Evolutionary conservation across 2,888 invertebrate genomes (phyloP), one percentile per base, ranked within the genome.

Genomic region (Ophraella communa): DNA sequence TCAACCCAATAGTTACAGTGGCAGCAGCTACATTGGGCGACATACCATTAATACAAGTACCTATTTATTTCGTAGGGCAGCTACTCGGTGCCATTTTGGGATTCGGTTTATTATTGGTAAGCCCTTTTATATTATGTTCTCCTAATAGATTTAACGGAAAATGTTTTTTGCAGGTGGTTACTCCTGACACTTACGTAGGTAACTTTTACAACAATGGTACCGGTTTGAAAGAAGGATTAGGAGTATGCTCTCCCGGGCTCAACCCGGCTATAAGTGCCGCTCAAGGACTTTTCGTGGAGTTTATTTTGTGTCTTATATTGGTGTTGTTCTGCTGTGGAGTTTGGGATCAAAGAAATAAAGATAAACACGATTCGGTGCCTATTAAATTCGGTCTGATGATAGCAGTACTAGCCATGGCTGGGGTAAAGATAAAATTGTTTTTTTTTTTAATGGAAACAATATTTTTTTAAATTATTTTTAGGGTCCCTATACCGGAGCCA

Each of bases 1-100:
- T 93, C 76, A 93, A 93, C 79, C 93, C 93, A 0, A 86, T 89
- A 0, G 89, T 93, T 1, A 91, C 92, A 0, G 79, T 90, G n/a
- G 88, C 88, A 0, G 87, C 91, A 0, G 83, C 87, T 2, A 81
- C 89, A n/a, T 83, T 87, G 74, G 89, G 89, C 0, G 81, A 83
- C 35, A 84, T 86, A 64, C 83, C 88, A 2, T 73, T 87, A 4
- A 74, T 81, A 20, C 80, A 85, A 33, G 88, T 87, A 1, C 81
- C 87, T 0, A 78, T 87, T 20, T 93, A 91, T 75, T 76, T 89
- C 2, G 76, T 88, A 1, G 89, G 85, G 4, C 91, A 94, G 80
- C 82, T 88, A 67, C 74, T 87, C 4, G 94, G 93, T 4, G 90
- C 87, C 8, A 81, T 87, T 17, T 77, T 87, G 17, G 93, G 93